These are phyloP conservation scores for Chromis chromis DNA, from an alignment of 2,797 vertebrate genomes.

Conservation along the genomic window DNA sequence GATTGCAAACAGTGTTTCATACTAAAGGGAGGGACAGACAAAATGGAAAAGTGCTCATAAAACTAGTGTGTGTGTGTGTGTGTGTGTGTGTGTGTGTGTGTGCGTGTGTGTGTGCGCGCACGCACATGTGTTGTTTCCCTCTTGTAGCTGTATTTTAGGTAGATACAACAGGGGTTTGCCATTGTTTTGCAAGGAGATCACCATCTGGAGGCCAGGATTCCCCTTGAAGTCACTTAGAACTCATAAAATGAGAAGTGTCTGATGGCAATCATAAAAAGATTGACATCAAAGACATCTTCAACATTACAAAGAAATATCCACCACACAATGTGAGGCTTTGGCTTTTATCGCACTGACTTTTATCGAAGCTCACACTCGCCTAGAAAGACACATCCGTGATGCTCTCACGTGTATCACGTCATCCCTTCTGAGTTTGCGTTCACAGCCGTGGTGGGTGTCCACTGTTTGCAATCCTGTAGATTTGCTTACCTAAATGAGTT, in stretches of 20 bases:
- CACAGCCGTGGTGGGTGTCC: constrained; percentile 33
- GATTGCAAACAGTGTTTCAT: constrained; percentile 88
- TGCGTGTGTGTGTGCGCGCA: constrained; percentile 57
- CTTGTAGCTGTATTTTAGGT: constrained; percentile 31
- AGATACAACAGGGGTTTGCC: constrained; percentile 51
- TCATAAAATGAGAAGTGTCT: constrained; percentile 37
- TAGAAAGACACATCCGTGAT: neutral
- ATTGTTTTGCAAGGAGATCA: constrained; percentile 53
- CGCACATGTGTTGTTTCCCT: constrained; percentile 41
- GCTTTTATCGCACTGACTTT: constrained; percentile 57
- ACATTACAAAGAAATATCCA: constrained; percentile 28
- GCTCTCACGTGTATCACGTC: constrained; percentile 13
- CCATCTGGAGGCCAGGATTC: constrained; percentile 48
- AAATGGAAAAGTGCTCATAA: constrained; percentile 85
- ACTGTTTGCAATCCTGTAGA: constrained; percentile 70
- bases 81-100: constrained; percentile 36
- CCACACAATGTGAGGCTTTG: constrained; percentile 59
- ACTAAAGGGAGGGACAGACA: constrained; percentile 79
- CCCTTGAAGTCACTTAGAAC: constrained; percentile 55
- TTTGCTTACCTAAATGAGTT: constrained; percentile 23
- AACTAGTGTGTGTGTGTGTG: constrained; percentile 56
- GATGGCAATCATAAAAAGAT: constrained; percentile 18
- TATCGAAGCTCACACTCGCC: constrained; percentile 16
- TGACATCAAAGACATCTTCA: constrained; percentile 24
- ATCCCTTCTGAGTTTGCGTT: constrained; percentile 20